Base-by-base conservation (phyloP, 1,140 invertebrate genomes). In the Drosophila dunni region DNA sequence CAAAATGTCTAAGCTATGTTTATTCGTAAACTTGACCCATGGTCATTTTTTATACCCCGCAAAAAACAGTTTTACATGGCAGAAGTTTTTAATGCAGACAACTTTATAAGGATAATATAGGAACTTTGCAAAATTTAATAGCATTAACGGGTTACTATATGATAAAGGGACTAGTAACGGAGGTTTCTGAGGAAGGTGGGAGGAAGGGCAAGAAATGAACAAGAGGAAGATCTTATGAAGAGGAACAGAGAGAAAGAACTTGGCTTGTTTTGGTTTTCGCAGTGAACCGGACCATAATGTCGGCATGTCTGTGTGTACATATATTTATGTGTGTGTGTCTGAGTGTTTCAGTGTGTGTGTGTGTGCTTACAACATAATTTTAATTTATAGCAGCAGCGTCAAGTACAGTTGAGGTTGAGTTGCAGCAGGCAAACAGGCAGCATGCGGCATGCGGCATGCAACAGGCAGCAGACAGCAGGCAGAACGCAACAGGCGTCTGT, bases 291-390 rank as follows among this genome's bases (percentile, higher is more conserved):
- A 81, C 61, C 54, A 67, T 46, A 46, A 62, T 46, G 60, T 65
- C 46, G 61, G 70, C 61, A 29, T 29, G 24, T 67, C 68, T 57
- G 15, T 40, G 24, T 70, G 53, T 66, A 38, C 63, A 3, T 24
- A 1, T 24, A 1, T 2, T 1, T 58, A 15, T 13, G n/a, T 70
- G 33, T 51, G 38, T 54, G 45, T 45, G 24, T 51, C 8, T 24
- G 24, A 56, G 40, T 34, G 34, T 61, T 34, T 81, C 62, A 46
- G 74, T 38, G 50, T 44, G 72, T 50, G 65, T 62, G 40, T 78
- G 61, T 69, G 69, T 80, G 81, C 81, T 86, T 81, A 85, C 82
- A 85, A 82, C 82, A 85, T 85, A 81, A 88, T 88, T 88, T 88
- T 88, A 85, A 85, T 82, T 82, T 85, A 85, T 85, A 81, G 82